Evolutionary conservation across 2,888 invertebrate genomes (phyloP).

Genomic region (Coleophora flavipennella): DNA sequence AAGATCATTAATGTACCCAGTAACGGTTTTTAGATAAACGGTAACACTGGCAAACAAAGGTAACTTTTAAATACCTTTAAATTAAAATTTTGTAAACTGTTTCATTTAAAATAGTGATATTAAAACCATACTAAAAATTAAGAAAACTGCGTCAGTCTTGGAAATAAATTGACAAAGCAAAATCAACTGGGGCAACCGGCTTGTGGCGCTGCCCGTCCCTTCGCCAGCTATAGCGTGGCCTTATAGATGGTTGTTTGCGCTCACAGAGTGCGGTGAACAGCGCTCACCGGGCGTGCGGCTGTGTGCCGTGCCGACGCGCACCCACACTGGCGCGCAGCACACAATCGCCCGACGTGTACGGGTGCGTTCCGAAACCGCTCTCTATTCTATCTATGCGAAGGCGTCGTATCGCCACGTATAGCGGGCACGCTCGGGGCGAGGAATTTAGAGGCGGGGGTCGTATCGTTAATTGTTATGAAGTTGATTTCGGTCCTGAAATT

Average conservation of each 20-base stretch:
- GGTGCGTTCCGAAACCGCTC: slow-evolving; percentile 73
- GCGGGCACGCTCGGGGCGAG: slow-evolving; percentile 72
- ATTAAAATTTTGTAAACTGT: too few relatives aligned
- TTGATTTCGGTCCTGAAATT: slow-evolving; percentile 73
- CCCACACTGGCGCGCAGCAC: slow-evolving; percentile 27
- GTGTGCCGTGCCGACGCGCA: slow-evolving; percentile 51
- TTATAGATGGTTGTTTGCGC: slow-evolving; percentile 74
- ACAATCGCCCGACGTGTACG: slow-evolving; percentile 38
- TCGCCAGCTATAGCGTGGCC: slow-evolving; percentile 73
- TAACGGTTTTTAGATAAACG: too few relatives aligned
- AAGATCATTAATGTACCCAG: too few relatives aligned
- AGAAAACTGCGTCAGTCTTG: neutral
- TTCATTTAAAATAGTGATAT: too few relatives aligned
- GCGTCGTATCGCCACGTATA: slow-evolving; percentile 71
- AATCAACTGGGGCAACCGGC: slow-evolving; percentile 19
- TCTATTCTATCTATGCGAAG: slow-evolving; percentile 74
- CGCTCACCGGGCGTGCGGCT: slow-evolving; percentile 61
- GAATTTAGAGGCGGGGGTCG: slow-evolving; percentile 73
- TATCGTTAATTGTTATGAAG: slow-evolving; percentile 74
- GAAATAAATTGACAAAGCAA: slow-evolving; percentile 1
- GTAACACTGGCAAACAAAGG: too few relatives aligned
- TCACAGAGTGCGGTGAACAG: slow-evolving; percentile 74
- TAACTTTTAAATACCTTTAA: too few relatives aligned
- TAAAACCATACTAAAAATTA: too few relatives aligned
- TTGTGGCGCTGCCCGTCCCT: slow-evolving; percentile 55